phyloP scores from a whole-genome alignment of 2,113 vertebrate genomes.

The Anthoscopus minutus region DNA sequence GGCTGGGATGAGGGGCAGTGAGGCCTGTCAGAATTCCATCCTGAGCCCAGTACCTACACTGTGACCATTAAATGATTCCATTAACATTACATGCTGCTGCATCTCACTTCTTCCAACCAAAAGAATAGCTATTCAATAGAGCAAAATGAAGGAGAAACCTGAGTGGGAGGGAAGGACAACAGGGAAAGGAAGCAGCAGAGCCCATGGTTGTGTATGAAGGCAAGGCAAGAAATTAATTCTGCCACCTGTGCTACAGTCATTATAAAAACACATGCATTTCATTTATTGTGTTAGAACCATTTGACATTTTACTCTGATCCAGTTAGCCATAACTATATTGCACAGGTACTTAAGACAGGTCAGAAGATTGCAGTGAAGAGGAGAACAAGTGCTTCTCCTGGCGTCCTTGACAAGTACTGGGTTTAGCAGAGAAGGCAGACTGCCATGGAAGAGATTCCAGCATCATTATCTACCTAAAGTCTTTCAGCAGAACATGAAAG shows the following conservation, averaged over 20 bases:
- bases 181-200: background rate
- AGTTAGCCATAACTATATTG: background rate
- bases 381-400: background rate
- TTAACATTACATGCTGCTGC: background rate
- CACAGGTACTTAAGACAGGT: background rate
- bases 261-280: background rate
- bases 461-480: background rate
- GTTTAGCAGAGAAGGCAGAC: background rate
- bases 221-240: background rate
- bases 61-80: background rate
- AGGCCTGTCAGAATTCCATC: background rate
- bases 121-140: background rate
- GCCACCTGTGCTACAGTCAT: background rate
- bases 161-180: background rate
- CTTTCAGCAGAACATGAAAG: background rate
- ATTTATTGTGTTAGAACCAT: background rate
- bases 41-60: background rate
- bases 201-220: background rate
- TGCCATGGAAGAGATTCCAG: background rate
- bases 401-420: background rate
- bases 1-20: background rate
- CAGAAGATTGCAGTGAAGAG: background rate
- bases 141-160: background rate
- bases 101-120: background rate
- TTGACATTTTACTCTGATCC: background rate